These are phyloP conservation scores for Drosophila testacea DNA, from an alignment of 2,888 invertebrate genomes.

Conservation along the genomic window DNA sequence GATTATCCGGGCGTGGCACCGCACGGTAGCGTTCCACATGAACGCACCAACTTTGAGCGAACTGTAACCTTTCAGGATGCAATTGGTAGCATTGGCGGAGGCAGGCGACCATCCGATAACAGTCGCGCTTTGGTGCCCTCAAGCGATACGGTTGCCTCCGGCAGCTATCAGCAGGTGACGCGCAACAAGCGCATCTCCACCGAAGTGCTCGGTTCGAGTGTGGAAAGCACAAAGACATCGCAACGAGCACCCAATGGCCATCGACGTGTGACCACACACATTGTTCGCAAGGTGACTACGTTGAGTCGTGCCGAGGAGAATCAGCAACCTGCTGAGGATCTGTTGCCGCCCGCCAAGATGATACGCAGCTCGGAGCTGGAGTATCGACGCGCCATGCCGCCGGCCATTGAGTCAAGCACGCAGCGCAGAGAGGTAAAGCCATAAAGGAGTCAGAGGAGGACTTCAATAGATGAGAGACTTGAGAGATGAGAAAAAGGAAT, in stretches of 20 bases:
- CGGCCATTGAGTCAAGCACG: constrained; percentile 86
- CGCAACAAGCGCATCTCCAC: constrained; percentile 93
- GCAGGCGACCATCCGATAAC: constrained; percentile 76
- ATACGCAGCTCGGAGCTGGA: constrained; percentile 86
- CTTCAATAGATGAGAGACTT: background rate
- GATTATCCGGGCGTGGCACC: constrained; percentile 82
- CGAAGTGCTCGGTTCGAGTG: constrained; percentile 93
- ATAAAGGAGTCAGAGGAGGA: background rate
- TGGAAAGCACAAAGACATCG: constrained; percentile 93
- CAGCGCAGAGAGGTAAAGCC: constrained; percentile 92
- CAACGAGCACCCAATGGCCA: constrained; percentile 92
- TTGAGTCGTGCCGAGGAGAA: constrained; percentile 94
- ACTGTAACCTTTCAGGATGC: constrained; percentile 83
- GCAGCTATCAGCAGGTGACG: constrained; percentile 90
- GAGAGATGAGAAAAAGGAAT: background rate
- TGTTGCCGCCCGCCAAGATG: constrained; percentile 86
- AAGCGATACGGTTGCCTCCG: constrained; percentile 3
- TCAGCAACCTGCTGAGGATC: constrained; percentile 88
- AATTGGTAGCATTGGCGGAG: constrained; percentile 13
- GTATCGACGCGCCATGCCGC: constrained; percentile 85
- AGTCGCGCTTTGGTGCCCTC: constrained; percentile 68
- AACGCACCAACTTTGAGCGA: constrained; percentile 85
- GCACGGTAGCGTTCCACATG: constrained; percentile 66
- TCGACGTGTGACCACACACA: constrained; percentile 93
- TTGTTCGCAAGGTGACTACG: constrained; percentile 95